Evolutionary conservation across 2,113 vertebrate genomes (phyloP).

Genomic region (Corvus cornix): DNA sequence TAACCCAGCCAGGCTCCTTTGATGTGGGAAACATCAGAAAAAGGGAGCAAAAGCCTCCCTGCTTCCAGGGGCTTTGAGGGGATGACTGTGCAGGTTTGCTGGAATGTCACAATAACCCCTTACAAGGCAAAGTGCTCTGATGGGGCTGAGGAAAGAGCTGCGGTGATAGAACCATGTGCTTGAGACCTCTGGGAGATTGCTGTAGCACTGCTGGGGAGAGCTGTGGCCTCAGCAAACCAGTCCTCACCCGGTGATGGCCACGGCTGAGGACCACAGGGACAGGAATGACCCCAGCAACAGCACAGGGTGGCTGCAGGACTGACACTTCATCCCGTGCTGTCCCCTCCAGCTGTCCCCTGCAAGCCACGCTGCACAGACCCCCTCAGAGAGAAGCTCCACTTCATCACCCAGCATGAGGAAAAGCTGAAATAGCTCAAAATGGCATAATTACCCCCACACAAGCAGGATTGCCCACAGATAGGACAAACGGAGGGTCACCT

Average conservation of each 20-base stretch:
- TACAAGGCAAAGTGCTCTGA: not conserved
- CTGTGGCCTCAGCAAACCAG: not conserved
- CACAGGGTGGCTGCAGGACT: not conserved
- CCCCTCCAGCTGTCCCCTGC: not conserved
- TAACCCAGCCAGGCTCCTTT: not conserved
- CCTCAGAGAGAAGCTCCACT: not conserved
- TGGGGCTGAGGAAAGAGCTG: not conserved
- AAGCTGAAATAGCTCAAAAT: not conserved
- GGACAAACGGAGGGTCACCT: fast-evolving
- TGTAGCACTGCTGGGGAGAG: not conserved
- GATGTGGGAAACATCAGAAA: not conserved
- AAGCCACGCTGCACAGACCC: not conserved
- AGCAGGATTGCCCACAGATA: not conserved
- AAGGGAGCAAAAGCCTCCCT: not conserved
- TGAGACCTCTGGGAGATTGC: fast-evolving
- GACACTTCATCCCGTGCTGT: fast-evolving
- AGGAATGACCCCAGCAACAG: fast-evolving
- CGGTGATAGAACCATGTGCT: fast-evolving
- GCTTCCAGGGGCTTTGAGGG: not conserved
- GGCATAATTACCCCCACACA: fast-evolving
- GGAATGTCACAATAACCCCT: not conserved
- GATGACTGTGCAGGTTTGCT: not conserved
- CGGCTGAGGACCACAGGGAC: not conserved
- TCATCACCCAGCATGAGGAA: not conserved
- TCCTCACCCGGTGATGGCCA: fast-evolving